Conservation (phyloP, 2,888 invertebrate species). For the Pseudeuparius sepicola region DNA sequence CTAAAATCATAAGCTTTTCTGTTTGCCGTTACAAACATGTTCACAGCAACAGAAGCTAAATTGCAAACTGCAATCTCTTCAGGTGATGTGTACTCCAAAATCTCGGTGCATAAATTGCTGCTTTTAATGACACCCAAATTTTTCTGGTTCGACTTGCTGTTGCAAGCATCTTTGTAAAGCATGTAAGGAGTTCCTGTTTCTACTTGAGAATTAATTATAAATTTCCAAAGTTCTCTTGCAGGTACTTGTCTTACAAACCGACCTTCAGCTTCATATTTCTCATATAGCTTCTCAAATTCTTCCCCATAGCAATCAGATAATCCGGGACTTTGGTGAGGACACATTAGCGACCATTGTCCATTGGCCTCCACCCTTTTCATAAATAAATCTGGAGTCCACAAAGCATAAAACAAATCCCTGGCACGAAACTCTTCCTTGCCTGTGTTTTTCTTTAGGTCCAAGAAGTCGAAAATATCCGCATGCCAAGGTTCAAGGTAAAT, state of each 20-base stretch:
- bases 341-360: constrained; percentile 91
- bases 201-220: constrained; percentile 88
- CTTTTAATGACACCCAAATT: constrained; percentile 97
- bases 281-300: constrained; percentile 83
- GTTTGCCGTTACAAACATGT: constrained; percentile 75
- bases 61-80: constrained; percentile 98
- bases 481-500: constrained; percentile 99
- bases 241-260: constrained; percentile 50
- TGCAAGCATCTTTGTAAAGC: constrained; percentile 94
- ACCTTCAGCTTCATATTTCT: constrained; percentile 74
- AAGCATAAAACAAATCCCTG: constrained; percentile 88
- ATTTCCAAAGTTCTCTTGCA: constrained; percentile 88
- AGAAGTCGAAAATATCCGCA: constrained; percentile 89
- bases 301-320: constrained; percentile 90
- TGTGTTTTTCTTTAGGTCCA: constrained; percentile 91
- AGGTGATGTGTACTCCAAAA: constrained; percentile 84
- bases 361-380: constrained; percentile 88
- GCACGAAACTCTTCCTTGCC: constrained; percentile 89
- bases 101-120: constrained; percentile 96
- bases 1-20: constrained; percentile 78
- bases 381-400: constrained; percentile 98
- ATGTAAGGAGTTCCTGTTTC: constrained; percentile 99
- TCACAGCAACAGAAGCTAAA: constrained; percentile 92
- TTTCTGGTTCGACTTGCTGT: constrained; percentile 94
- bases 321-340: constrained; percentile 87